Conservation (phyloP, 1,140 invertebrate genomes). For the Drosophila lowei region DNA sequence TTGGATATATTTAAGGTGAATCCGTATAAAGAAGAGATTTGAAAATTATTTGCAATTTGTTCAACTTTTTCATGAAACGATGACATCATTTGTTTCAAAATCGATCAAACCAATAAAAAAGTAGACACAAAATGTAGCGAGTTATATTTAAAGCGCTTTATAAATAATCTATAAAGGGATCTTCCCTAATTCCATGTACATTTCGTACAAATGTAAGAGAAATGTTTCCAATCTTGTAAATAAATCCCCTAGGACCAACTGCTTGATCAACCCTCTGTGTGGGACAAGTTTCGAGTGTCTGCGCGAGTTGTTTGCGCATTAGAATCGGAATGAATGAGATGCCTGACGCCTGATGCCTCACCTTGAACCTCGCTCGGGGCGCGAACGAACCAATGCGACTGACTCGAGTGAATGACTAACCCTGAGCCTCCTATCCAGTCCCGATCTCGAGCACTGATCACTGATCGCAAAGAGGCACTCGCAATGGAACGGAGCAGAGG, state of each 20-base stretch:
- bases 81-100: too few relatives aligned
- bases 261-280: not conserved
- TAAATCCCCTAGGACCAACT: not conserved
- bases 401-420: constrained; percentile 48
- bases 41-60: too few relatives aligned
- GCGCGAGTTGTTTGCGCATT: constrained; percentile 36
- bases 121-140: too few relatives aligned
- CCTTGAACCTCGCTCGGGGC: constrained; percentile 59
- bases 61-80: too few relatives aligned
- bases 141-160: too few relatives aligned
- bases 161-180: too few relatives aligned
- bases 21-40: too few relatives aligned
- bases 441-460: constrained; percentile 44
- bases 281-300: constrained; percentile 20
- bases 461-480: constrained; percentile 4
- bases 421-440: constrained; percentile 41
- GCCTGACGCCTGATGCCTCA: constrained; percentile 29
- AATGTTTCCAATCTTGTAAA: too few relatives aligned
- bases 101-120: too few relatives aligned
- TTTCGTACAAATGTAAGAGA: too few relatives aligned
- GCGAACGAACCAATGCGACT: constrained; percentile 12
- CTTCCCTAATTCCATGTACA: too few relatives aligned
- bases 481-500: not conserved
- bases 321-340: constrained; percentile 57
- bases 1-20: too few relatives aligned